A percentile compares a stretch with the other conserved stretches of the same genome.
These are phyloP conservation scores for Eurypyga helias DNA, from an alignment of 2,113 vertebrate genomes.

Conservation along the genomic window DNA sequence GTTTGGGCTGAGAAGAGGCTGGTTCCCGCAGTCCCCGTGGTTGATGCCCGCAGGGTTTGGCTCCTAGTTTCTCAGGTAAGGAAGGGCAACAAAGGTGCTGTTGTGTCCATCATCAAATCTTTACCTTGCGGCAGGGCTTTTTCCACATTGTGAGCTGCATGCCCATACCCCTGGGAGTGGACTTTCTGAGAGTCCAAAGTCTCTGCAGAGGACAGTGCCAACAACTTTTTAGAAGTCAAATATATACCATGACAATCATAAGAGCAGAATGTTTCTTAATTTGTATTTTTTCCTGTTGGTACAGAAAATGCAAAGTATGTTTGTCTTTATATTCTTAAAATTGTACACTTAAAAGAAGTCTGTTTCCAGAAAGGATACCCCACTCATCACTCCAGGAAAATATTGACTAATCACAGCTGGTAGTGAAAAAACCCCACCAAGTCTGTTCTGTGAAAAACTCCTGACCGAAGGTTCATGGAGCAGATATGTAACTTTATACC, in stretches of 20 bases:
- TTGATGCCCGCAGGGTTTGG: rapidly evolving
- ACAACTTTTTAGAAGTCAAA: not conserved
- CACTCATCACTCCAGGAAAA: not conserved
- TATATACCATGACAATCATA: rapidly evolving
- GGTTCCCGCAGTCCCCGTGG: rapidly evolving
- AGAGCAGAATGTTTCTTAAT: not conserved
- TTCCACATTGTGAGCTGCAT: not conserved
- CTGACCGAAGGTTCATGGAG: not conserved
- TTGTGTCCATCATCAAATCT: not conserved
- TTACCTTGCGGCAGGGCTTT: rapidly evolving
- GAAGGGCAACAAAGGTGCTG: not conserved
- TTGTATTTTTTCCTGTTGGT: not conserved
- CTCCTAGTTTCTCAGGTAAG: not conserved
- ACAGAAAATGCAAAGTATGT: not conserved
- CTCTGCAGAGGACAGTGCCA: not conserved
- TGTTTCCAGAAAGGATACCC: not conserved
- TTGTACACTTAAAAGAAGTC: not conserved
- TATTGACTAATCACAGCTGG: not conserved
- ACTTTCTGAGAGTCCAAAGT: not conserved
- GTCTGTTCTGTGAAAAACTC: not conserved
- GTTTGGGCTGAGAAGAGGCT: not conserved
- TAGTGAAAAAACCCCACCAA: not conserved
- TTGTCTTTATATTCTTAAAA: not conserved
- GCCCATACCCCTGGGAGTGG: not conserved
- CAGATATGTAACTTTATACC: not conserved